A percentile compares a stretch with the other conserved stretches of the same genome.
These are phyloP conservation scores for Drosophila robusta DNA, from an alignment of 2,888 invertebrate species.

Conservation along the genomic window DNA sequence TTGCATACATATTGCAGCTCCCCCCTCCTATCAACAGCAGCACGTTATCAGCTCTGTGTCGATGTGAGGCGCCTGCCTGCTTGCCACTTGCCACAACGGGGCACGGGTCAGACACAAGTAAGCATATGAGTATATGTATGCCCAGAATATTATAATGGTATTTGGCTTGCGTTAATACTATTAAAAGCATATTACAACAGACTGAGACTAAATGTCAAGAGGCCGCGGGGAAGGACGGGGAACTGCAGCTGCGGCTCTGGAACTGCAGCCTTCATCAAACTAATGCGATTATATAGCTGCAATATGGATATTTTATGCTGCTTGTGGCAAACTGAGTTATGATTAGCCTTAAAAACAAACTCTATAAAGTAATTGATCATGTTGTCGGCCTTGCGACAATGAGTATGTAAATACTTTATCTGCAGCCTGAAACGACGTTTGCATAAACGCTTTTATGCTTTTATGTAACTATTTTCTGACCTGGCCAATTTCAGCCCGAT, in stretches of 20 bases:
- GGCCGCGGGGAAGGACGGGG: background rate
- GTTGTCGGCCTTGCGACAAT: background rate
- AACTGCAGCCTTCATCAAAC: constrained; percentile 34
- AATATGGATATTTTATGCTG: constrained; percentile 12
- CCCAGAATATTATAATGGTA: constrained; percentile 43
- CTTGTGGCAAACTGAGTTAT: background rate
- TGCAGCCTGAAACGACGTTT: too few relatives aligned
- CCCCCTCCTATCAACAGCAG: too few relatives aligned
- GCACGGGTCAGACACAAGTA: background rate
- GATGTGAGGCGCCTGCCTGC: background rate
- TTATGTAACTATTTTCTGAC: too few relatives aligned
- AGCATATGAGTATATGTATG: background rate
- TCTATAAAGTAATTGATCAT: background rate
- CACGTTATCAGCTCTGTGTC: too few relatives aligned
- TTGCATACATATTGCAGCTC: constrained; percentile 73
- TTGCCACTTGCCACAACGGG: constrained; percentile 13
- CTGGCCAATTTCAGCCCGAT: too few relatives aligned
- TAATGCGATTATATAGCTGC: constrained; percentile 42
- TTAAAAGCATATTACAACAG: constrained; percentile 66
- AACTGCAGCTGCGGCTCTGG: background rate
- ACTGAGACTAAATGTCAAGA: constrained; percentile 1
- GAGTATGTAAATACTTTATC: too few relatives aligned
- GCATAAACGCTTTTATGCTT: too few relatives aligned
- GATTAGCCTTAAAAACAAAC: background rate
- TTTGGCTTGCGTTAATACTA: constrained; percentile 62